These are phyloP conservation scores for Leucoraja ocellata DNA, from an alignment of 2,797 vertebrate genomes.

Conservation along the genomic window DNA sequence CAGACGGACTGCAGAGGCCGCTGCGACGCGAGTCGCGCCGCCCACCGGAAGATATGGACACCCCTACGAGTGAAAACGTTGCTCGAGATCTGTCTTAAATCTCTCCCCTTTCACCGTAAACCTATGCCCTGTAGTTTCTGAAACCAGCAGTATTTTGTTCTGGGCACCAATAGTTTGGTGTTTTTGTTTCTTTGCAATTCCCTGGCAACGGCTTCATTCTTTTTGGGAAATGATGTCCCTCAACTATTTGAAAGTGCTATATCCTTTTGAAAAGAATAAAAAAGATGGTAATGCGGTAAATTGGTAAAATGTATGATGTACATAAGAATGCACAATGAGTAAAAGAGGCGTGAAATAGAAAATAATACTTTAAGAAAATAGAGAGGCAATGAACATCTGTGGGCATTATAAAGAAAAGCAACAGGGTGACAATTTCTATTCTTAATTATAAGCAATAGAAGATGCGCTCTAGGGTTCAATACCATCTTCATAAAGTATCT, in stretches of 20 bases:
- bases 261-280: not conserved
- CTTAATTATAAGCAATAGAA: not conserved
- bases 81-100: no score
- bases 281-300: not conserved
- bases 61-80: no score
- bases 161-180: no score
- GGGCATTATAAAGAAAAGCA: not conserved
- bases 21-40: no score
- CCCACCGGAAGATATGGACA: no score
- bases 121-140: no score
- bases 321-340: not conserved
- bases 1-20: no score
- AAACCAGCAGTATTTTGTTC: no score
- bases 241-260: not conserved
- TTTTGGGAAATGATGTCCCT: not conserved
- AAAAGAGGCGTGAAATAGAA: not conserved
- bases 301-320: not conserved
- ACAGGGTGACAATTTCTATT: not conserved
- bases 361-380: not conserved
- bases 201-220: not conserved
- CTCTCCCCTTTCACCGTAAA: no score
- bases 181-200: not conserved
- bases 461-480: not conserved
- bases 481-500: not conserved
- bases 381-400: not conserved